Percentiles rank a stretch among this genome's conserved stretches.
phyloP scores from a whole-genome alignment of 1,140 invertebrate species.

The Heliconius hewitsoni region DNA sequence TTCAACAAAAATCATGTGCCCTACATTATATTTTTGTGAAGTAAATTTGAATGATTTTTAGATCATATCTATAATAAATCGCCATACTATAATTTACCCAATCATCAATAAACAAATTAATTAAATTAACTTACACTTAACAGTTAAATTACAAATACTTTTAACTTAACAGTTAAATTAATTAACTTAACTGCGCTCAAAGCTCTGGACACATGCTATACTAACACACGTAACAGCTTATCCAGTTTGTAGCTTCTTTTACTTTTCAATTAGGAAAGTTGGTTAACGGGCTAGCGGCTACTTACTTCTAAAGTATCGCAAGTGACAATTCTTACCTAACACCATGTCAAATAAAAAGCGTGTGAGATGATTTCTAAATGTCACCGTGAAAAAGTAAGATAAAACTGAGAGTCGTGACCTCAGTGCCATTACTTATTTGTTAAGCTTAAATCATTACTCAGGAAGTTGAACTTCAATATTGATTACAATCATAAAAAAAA shows the following conservation, averaged over 20 bases:
- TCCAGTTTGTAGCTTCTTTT: conserved; percentile 21
- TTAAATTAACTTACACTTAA: too few species aligned
- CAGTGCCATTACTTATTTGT: neutral
- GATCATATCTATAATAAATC: neutral
- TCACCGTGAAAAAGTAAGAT: conserved; percentile 11
- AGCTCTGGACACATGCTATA: too few species aligned
- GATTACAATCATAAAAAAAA: neutral
- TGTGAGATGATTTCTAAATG: conserved; percentile 33
- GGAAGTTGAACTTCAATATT: neutral
- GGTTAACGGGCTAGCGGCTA: conserved; percentile 24
- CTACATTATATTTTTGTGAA: neutral
- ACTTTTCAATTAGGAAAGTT: conserved; percentile 32
- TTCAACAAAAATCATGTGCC: neutral
- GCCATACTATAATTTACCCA: neutral
- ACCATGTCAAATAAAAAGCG: conserved; percentile 26
- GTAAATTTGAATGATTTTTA: neutral
- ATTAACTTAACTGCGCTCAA: too few species aligned
- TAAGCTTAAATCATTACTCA: neutral
- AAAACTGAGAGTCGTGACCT: neutral
- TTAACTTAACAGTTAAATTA: too few species aligned
- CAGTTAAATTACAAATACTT: too few species aligned
- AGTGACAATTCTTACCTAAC: conserved; percentile 22
- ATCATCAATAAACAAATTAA: too few species aligned
- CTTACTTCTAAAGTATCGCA: conserved; percentile 15
- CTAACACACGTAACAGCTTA: neutral